Evolutionary conservation across 2,113 vertebrate species (phyloP).

Genomic region (Acanthisitta chloris): DNA sequence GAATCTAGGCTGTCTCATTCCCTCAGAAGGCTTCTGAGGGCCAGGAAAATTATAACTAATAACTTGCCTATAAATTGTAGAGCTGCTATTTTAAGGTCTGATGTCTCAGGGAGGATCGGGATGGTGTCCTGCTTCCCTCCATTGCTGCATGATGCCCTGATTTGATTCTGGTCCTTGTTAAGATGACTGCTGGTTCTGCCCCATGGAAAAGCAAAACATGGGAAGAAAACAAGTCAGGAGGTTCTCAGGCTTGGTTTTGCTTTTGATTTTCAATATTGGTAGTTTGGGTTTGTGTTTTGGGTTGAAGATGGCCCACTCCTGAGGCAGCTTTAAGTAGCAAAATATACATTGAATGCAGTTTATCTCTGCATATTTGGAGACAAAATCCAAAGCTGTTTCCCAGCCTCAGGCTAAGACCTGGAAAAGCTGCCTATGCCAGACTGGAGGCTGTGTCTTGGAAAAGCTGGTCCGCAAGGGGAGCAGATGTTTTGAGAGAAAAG

Average conservation of each 20-base stretch:
- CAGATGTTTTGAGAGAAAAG: not conserved
- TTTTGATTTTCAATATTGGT: not conserved
- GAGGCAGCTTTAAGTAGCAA: not conserved
- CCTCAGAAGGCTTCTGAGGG: conserved; percentile 28
- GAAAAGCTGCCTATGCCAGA: not conserved
- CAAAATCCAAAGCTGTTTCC: not conserved
- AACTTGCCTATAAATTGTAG: conserved; percentile 56
- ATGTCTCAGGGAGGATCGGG: conserved; percentile 28
- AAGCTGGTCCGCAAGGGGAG: not conserved
- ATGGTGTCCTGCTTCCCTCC: conserved; percentile 41
- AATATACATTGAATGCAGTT: not conserved
- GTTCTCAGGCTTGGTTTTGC: not conserved
- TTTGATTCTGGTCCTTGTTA: not conserved
- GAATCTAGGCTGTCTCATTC: conserved; percentile 59
- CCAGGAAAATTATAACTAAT: conserved; percentile 61
- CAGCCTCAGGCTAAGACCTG: not conserved
- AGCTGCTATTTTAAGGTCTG: conserved; percentile 55
- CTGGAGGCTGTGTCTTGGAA: not conserved
- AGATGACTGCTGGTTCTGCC: not conserved
- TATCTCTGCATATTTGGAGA: not conserved
- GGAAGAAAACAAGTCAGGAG: not conserved
- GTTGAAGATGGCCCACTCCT: not conserved
- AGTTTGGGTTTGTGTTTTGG: not conserved
- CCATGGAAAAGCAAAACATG: not conserved
- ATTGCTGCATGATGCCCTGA: not conserved